Base-by-base conservation (phyloP, 2,888 invertebrate species). In the Prosopocoilus inquinatus region DNA sequence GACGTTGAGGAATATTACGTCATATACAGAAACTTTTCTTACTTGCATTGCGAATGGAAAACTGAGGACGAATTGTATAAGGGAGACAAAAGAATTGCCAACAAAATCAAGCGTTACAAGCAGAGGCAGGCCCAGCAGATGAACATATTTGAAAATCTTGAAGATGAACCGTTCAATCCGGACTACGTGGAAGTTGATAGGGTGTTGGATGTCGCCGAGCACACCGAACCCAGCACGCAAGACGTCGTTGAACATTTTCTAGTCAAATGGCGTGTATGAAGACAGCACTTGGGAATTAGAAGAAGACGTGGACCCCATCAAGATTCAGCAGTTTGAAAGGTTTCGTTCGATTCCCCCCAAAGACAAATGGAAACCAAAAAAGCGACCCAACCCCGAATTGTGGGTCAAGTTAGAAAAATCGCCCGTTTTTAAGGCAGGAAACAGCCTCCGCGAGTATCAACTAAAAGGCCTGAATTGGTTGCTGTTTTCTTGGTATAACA, bases 251-350 rank as follows among this genome's bases (percentile, higher is more conserved):
- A 90, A 74, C 95, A 98, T 79, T 98, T 91, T 78, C 84, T 99
- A 66, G 95, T 99, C 0, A 99, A 99, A 79, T 99, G 99, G 99
- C 87, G 96, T 67, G 89, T 99, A 99, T 75, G 99, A 99, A 80
- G 98, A 99, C 72, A 91, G 94, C 70, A 99, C 99, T 0, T 99
- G 99, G 99, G 99, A 99, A 76, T 79, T 98, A 52, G 94, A 95
- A 74, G 94, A 95, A 76, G 96, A 97, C 76, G 92, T 99, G 15
- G 97, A 98, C 78, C 89, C 91, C 3, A 86, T 89, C 61, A 97
- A 97, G 82, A 93, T 99, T 56, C 87, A 88, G 68, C 90, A 90
- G 69, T 99, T 89, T 79, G 84, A 89, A 74, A 84, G 81, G 61
- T 94, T 94, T 74, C 87, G 85, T 69, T 88, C 91, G 72, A 76